Percentiles rank a stretch among this genome's conserved stretches.
These are phyloP conservation scores for Erannis defoliaria DNA, from an alignment of 2,888 invertebrate genomes.

Conservation along the genomic window DNA sequence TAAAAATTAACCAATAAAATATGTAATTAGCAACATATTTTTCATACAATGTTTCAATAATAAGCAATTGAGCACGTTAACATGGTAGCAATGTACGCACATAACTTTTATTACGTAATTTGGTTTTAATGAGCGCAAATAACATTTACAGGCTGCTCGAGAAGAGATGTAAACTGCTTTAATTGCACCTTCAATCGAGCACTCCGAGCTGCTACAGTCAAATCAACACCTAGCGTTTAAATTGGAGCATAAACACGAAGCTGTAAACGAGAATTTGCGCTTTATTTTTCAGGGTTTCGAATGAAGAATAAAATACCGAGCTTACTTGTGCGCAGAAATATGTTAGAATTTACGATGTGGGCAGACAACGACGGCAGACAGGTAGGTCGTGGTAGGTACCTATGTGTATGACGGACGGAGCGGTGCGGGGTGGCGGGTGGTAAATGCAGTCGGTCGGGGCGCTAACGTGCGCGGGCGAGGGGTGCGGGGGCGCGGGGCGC, in stretches of 20 bases:
- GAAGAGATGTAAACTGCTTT: conserved; percentile 78
- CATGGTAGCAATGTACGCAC: conserved; percentile 67
- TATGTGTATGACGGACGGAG: conserved; percentile 56
- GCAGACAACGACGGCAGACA: conserved; percentile 68
- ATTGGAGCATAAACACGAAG: conserved; percentile 60
- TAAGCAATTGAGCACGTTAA: conserved; percentile 65
- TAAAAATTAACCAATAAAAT: conserved; percentile 7
- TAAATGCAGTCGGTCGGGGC: conserved; percentile 85
- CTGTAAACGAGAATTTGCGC: conserved; percentile 54
- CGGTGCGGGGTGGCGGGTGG: conserved; percentile 69
- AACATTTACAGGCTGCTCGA: conserved; percentile 80
- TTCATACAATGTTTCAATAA: conserved; percentile 66
- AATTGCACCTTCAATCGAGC: conserved; percentile 70
- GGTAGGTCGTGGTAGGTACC: conserved; percentile 63
- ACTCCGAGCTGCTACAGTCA: conserved; percentile 58
- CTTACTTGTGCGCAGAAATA: conserved; percentile 58
- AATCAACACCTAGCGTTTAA: conserved; percentile 73
- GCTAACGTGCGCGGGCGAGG: conserved; percentile 78
- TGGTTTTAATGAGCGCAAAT: conserved; percentile 77
- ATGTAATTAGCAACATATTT: conserved; percentile 18
- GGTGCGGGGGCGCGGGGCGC: conserved; percentile 63
- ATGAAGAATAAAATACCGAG: conserved; percentile 41
- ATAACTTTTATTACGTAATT: conserved; percentile 80
- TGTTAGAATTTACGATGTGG: conserved; percentile 56
- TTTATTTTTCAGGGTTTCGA: conserved; percentile 55